phyloP scores from a whole-genome alignment of 2,888 invertebrate species.

The Hemaris fuciformis region DNA sequence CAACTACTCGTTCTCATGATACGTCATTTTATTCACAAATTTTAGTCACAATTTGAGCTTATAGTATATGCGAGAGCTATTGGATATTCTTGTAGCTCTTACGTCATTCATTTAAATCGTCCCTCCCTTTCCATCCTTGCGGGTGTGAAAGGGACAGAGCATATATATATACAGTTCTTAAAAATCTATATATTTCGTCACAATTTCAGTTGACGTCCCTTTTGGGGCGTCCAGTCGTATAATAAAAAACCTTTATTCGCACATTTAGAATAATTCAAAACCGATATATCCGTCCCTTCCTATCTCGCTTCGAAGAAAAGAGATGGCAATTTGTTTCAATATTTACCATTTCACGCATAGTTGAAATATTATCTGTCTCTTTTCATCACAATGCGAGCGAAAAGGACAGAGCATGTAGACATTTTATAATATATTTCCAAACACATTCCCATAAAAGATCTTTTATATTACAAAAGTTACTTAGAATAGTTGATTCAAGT shows the following conservation, averaged over 20 bases:
- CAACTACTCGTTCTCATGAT: not conserved
- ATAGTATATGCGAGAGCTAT: not conserved
- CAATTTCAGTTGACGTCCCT: not conserved
- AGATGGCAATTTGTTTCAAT: not conserved
- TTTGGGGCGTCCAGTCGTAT: no score
- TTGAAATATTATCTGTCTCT: not conserved
- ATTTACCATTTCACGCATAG: no score
- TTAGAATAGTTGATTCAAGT: not conserved
- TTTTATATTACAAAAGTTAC: not conserved
- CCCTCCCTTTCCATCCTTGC: not conserved
- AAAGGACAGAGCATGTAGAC: not conserved
- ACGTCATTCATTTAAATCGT: not conserved
- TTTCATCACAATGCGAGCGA: not conserved
- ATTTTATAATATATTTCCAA: not conserved
- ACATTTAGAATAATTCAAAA: no score
- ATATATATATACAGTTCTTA: no score
- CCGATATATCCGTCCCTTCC: not conserved
- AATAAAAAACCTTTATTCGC: no score
- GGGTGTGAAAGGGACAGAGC: not conserved
- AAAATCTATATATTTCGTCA: no score
- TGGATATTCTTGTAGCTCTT: not conserved
- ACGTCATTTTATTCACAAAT: no score
- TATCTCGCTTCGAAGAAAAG: not conserved
- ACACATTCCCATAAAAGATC: not conserved
- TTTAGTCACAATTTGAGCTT: not conserved